These are phyloP conservation scores for Temnothorax ravouxi DNA, from an alignment of 2,888 invertebrate species.

Conservation along the genomic window DNA sequence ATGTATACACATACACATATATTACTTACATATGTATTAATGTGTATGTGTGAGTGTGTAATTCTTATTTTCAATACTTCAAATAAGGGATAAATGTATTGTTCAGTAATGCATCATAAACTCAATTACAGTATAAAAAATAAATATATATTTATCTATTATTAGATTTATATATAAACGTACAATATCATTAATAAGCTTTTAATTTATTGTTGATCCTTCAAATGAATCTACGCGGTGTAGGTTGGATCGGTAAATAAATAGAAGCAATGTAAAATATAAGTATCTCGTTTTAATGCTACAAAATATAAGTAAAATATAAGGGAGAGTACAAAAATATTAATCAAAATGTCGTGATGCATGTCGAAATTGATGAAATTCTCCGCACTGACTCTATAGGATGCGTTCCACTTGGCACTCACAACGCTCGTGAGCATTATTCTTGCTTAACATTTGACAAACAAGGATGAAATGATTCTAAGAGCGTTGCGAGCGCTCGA, in stretches of 20 bases:
- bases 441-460: no score
- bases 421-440: no score
- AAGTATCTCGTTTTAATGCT: constrained; percentile 74
- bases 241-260: constrained; percentile 53
- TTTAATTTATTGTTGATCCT: constrained; percentile 30
- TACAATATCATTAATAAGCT: constrained; percentile 27
- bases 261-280: constrained; percentile 70
- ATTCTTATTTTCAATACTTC: not conserved
- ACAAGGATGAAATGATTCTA: no score
- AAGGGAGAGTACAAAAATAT: constrained; percentile 82
- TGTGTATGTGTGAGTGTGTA: no score
- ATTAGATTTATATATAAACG: constrained; percentile 10
- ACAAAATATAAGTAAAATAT: constrained; percentile 77
- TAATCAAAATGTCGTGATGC: constrained; percentile 70
- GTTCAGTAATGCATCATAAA: not conserved
- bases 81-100: not conserved
- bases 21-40: no score
- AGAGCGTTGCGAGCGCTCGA: no score
- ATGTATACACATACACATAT: no score
- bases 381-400: not conserved
- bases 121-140: constrained; percentile 26
- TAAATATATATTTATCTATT: constrained; percentile 30
- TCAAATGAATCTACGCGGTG: constrained; percentile 5
- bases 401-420: no score
- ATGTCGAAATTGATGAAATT: not conserved